Conservation (phyloP, 1,140 invertebrate species). For the Tyrophagus putrescentiae region DNA sequence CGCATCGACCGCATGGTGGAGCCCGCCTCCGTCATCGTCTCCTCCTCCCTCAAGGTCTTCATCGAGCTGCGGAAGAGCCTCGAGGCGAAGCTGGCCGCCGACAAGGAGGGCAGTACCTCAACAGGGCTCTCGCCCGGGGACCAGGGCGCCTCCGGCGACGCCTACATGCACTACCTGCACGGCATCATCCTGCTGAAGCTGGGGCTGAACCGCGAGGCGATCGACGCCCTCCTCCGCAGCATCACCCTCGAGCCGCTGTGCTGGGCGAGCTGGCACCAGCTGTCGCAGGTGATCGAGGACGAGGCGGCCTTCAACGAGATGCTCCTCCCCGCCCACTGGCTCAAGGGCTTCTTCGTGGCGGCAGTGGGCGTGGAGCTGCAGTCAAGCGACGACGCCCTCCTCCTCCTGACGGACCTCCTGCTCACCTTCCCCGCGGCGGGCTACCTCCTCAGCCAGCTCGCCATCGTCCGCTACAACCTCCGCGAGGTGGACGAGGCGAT, state of each 20-base stretch:
- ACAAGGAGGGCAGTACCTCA: too few species aligned
- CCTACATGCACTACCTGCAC: slow-evolving; percentile 34
- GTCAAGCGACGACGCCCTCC: slow-evolving; percentile 61
- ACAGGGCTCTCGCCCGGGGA: slow-evolving; percentile 21
- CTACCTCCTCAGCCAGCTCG: slow-evolving; percentile 80
- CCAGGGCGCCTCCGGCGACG: slow-evolving; percentile 8
- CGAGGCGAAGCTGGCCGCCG: too few species aligned
- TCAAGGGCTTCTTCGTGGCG: slow-evolving; percentile 79
- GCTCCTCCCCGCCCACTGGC: slow-evolving; percentile 74
- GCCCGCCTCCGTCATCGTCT: not conserved
- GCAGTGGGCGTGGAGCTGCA: slow-evolving; percentile 80
- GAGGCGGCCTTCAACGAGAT: slow-evolving; percentile 46
- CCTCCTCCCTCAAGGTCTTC: slow-evolving; percentile 4
- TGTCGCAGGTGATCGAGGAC: slow-evolving; percentile 68
- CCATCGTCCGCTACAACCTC: slow-evolving; percentile 77
- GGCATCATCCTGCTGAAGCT: slow-evolving; percentile 78
- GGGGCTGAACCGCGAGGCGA: slow-evolving; percentile 54
- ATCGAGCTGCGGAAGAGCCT: slow-evolving; percentile 26
- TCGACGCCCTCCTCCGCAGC: slow-evolving; percentile 59
- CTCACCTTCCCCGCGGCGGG: slow-evolving; percentile 63
- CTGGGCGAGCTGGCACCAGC: slow-evolving; percentile 84
- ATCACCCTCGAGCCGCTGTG: slow-evolving; percentile 60
- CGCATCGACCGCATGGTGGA: slow-evolving; percentile 20
- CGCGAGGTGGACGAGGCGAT: slow-evolving; percentile 82
- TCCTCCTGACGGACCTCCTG: slow-evolving; percentile 59